Conservation (phyloP, 2,797 vertebrate genomes). For the Xerus rutilus region DNA sequence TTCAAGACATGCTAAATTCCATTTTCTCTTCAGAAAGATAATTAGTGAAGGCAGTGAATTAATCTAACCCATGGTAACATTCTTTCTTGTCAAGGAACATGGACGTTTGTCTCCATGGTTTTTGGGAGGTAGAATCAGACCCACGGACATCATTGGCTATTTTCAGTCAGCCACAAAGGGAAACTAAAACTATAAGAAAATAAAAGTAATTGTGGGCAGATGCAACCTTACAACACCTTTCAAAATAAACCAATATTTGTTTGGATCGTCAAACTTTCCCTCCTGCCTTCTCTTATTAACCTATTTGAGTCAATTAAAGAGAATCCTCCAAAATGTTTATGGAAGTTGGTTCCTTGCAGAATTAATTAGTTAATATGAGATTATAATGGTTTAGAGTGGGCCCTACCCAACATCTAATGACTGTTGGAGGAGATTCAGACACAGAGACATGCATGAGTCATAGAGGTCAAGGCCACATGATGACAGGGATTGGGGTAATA, state of each 20-base stretch:
- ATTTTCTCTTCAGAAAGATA: background rate
- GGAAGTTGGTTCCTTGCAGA: background rate
- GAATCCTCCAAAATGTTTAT: background rate
- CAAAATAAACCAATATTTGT: background rate
- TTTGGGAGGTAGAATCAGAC: background rate
- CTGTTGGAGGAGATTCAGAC: background rate
- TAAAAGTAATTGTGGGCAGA: background rate
- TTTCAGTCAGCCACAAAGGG: background rate
- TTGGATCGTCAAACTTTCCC: background rate
- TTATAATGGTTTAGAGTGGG: background rate
- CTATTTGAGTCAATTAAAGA: background rate
- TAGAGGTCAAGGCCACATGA: background rate
- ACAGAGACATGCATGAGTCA: background rate
- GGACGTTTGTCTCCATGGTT: background rate
- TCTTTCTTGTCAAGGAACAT: background rate
- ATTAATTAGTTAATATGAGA: background rate
- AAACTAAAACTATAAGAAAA: background rate
- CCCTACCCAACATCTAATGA: background rate
- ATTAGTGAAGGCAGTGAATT: background rate
- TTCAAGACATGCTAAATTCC: background rate
- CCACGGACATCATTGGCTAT: background rate
- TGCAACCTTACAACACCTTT: background rate
- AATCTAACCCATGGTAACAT: background rate
- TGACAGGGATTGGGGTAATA: background rate
- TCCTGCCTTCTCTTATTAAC: background rate